A percentile compares a stretch with the other conserved stretches of the same genome.
Evolutionary conservation across 1,140 invertebrate genomes (phyloP).

Genomic region (Drosophila repleta): DNA sequence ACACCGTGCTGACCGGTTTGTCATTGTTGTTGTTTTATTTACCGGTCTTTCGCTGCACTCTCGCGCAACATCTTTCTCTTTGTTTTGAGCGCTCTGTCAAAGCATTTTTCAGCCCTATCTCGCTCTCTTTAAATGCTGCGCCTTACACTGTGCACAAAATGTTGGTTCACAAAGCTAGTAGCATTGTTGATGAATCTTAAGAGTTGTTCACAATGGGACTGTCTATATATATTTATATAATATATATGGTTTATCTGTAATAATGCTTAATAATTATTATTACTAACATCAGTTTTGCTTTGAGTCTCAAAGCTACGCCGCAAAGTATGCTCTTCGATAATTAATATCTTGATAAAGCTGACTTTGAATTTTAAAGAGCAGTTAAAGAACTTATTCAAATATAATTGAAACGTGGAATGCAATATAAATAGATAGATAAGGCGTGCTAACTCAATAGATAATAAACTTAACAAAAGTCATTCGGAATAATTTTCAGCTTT

Average conservation of each 20-base stretch:
- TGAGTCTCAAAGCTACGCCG: neutral
- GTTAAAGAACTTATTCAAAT: too few relatives aligned
- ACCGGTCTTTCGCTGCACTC: slow-evolving; percentile 19
- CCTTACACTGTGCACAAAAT: slow-evolving; percentile 15
- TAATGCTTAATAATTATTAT: neutral
- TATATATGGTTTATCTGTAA: too few relatives aligned
- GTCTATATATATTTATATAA: too few relatives aligned
- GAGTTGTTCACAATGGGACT: too few relatives aligned
- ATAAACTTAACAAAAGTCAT: too few relatives aligned
- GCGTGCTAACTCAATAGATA: too few relatives aligned
- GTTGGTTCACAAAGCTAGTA: slow-evolving; percentile 1
- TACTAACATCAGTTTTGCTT: too few relatives aligned
- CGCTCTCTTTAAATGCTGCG: slow-evolving; percentile 1
- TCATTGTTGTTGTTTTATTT: slow-evolving; percentile 34
- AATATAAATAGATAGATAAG: too few relatives aligned
- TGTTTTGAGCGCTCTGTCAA: neutral
- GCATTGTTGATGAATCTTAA: neutral
- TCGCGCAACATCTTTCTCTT: neutral
- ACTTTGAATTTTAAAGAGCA: too few relatives aligned
- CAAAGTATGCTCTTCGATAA: slow-evolving; percentile 4
- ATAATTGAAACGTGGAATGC: too few relatives aligned
- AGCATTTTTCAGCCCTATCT: neutral
- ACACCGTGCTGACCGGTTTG: slow-evolving; percentile 37
- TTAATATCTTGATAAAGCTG: too few relatives aligned
- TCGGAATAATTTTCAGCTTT: too few relatives aligned